Evolutionary conservation across 2,797 vertebrate genomes (phyloP).

Genomic region (Petrocephalus sullivani): DNA sequence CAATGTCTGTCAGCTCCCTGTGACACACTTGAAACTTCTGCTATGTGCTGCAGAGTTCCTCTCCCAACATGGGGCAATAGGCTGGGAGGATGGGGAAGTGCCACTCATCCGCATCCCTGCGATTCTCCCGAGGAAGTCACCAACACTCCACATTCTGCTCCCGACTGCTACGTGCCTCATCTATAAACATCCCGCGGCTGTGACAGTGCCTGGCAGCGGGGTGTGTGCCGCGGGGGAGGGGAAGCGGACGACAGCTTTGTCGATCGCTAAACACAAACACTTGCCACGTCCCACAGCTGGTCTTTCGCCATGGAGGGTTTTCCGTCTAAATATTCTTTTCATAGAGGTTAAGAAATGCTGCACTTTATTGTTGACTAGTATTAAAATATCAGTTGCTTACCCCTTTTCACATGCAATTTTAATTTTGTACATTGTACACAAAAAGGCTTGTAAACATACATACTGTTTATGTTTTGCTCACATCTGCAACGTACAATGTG

Average conservation of each 20-base stretch:
- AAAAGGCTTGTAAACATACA: slow-evolving; percentile 6
- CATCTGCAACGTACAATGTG: neutral
- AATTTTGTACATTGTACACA: neutral
- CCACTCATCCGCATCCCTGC: slow-evolving; percentile 34
- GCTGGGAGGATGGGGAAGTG: slow-evolving; percentile 32
- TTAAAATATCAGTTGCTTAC: neutral
- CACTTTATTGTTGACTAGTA: neutral
- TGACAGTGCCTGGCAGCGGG: slow-evolving; percentile 42
- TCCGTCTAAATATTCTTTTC: neutral
- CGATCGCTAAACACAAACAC: neutral
- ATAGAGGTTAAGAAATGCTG: neutral
- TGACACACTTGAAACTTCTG: slow-evolving; percentile 26
- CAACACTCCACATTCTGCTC: slow-evolving; percentile 19
- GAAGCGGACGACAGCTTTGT: neutral
- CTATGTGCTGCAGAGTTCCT: slow-evolving; percentile 25
- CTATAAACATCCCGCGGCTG: slow-evolving; percentile 43
- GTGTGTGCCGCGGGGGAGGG: slow-evolving; percentile 42
- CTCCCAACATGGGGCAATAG: neutral
- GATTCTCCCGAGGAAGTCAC: slow-evolving; percentile 39
- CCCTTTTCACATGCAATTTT: neutral
- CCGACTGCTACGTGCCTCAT: slow-evolving; percentile 38
- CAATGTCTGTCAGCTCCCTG: neutral
- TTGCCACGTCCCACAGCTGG: neutral
- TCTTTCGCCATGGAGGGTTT: neutral
- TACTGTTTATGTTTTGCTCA: neutral